Percentiles rank a stretch among this genome's conserved stretches.
phyloP scores from a whole-genome alignment of 2,113 vertebrate genomes.

The Tetrax tetrax region DNA sequence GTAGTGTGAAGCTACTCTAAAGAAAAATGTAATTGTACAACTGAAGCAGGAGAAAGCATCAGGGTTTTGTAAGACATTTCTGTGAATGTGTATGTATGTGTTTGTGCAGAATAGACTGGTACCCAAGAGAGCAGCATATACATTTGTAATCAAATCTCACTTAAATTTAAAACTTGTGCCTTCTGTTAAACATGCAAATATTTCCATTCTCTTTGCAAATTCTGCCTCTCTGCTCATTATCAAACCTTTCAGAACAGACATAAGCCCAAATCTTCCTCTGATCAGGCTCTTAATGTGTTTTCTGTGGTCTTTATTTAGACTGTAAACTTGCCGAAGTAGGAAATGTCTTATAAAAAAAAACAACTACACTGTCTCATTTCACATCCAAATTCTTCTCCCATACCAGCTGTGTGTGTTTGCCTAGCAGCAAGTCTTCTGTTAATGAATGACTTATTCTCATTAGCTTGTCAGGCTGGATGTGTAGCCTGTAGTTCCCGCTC shows the following conservation, averaged over 20 bases:
- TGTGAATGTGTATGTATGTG: background rate
- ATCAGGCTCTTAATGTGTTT: constrained; percentile 31
- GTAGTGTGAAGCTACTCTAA: background rate
- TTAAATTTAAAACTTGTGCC: constrained; percentile 14
- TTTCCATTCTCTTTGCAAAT: background rate
- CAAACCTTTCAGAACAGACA: constrained; percentile 26
- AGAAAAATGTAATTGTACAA: background rate
- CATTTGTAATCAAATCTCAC: background rate
- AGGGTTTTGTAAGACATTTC: background rate
- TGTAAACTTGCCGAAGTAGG: constrained; percentile 55
- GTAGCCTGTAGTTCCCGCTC: constrained; percentile 6
- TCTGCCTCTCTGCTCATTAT: constrained; percentile 14
- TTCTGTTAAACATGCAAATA: constrained; percentile 49
- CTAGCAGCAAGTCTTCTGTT: constrained; percentile 65
- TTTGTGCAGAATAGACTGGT: background rate
- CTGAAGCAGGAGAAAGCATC: background rate
- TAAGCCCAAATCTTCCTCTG: constrained; percentile 12
- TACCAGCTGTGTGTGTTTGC: constrained; percentile 62
- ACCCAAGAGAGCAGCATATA: background rate
- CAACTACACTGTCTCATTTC: constrained; percentile 42
- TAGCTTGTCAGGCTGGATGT: constrained; percentile 39
- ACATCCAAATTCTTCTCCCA: constrained; percentile 57
- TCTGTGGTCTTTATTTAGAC: constrained; percentile 55
- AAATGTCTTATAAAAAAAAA: constrained; percentile 35
- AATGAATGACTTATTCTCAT: constrained; percentile 64